Percentiles rank a stretch among this genome's conserved stretches.
These are phyloP conservation scores for Drosophila saltans DNA, from an alignment of 1,140 invertebrate genomes.

Conservation along the genomic window DNA sequence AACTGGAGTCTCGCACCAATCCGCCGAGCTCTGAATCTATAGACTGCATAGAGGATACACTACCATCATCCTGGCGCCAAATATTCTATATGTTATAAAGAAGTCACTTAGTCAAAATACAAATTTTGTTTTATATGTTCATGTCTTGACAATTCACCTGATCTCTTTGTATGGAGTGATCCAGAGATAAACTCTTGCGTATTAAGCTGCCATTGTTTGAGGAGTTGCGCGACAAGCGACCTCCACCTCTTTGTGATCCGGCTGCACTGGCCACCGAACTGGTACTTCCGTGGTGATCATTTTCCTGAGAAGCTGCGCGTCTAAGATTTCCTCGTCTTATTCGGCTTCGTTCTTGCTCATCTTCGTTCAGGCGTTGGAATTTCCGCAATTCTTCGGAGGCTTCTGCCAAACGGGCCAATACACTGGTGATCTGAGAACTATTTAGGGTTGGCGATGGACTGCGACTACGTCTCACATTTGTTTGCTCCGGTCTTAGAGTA, in stretches of 20 bases:
- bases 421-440: slow-evolving; percentile 77
- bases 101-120: not conserved
- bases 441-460: slow-evolving; percentile 74
- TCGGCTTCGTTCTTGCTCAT: slow-evolving; percentile 84
- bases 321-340: slow-evolving; percentile 81
- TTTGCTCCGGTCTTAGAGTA: slow-evolving; percentile 72
- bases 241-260: slow-evolving; percentile 78
- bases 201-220: slow-evolving; percentile 86
- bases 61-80: slow-evolving; percentile 90
- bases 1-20: slow-evolving; percentile 82
- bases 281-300: slow-evolving; percentile 76
- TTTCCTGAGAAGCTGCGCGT: slow-evolving; percentile 84
- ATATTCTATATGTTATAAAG: slow-evolving; percentile 84
- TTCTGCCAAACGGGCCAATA: slow-evolving; percentile 83
- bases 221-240: slow-evolving; percentile 81
- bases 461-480: slow-evolving; percentile 68
- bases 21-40: slow-evolving; percentile 86
- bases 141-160: slow-evolving; percentile 43
- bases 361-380: slow-evolving; percentile 84
- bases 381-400: slow-evolving; percentile 84
- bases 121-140: not conserved
- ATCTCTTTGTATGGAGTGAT: slow-evolving; percentile 86
- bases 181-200: slow-evolving; percentile 89
- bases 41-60: slow-evolving; percentile 91
- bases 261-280: slow-evolving; percentile 74